These are phyloP conservation scores for Drosophila ohnishii DNA, from an alignment of 1,140 invertebrate genomes.

Conservation along the genomic window DNA sequence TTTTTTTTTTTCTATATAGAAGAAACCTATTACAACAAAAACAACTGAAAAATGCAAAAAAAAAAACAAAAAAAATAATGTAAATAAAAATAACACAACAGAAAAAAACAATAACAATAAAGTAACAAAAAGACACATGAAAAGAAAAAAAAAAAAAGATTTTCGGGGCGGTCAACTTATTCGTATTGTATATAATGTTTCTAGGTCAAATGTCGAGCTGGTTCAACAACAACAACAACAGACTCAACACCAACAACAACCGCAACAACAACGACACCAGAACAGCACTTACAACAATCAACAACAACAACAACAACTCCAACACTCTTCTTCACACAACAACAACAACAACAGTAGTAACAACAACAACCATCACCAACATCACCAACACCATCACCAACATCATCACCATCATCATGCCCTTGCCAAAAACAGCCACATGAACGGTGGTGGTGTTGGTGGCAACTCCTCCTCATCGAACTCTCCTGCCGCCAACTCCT, in stretches of 20 bases:
- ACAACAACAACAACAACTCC: constrained; percentile 36
- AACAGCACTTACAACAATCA: constrained; percentile 67
- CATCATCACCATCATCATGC: constrained; percentile 48
- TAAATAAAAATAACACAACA: constrained; percentile 3
- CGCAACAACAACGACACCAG: constrained; percentile 65
- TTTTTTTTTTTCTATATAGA: background rate
- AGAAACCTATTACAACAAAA: constrained; percentile 45
- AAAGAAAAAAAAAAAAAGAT: constrained; percentile 37
- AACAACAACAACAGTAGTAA: constrained; percentile 30
- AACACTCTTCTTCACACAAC: constrained; percentile 28
- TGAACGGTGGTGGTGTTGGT: background rate
- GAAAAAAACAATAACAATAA: constrained; percentile 11
- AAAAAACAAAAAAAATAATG: background rate
- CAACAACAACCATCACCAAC: constrained; percentile 43
- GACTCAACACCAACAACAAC: constrained; percentile 60
- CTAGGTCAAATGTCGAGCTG: constrained; percentile 83
- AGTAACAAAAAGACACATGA: constrained; percentile 13
- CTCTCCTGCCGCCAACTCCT: constrained; percentile 9
- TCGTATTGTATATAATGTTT: constrained; percentile 82
- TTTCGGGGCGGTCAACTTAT: constrained; percentile 55
- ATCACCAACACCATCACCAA: constrained; percentile 44
- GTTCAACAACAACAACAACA: constrained; percentile 74
- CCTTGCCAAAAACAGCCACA: constrained; percentile 30
- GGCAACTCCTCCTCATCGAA: background rate
- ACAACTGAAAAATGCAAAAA: constrained; percentile 31